Evolutionary conservation across 1,140 invertebrate species (phyloP).

Genomic region (Temnothorax longispinosus): DNA sequence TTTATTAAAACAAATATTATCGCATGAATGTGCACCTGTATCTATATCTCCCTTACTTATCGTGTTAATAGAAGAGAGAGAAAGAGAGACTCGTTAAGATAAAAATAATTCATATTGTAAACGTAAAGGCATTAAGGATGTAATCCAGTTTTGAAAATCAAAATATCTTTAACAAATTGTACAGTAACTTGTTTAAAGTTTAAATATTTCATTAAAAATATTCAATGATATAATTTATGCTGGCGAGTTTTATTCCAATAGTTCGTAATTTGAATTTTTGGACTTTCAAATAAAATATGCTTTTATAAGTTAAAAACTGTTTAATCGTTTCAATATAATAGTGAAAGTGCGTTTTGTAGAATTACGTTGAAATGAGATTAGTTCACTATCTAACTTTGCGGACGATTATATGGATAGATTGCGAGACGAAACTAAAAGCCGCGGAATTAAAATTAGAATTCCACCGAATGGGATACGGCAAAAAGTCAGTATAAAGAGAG

Average conservation of each 20-base stretch:
- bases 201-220: not conserved
- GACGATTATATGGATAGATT: constrained; percentile 53
- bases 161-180: not conserved
- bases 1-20: constrained; percentile 17
- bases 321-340: constrained; percentile 34
- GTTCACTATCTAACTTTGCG: constrained; percentile 48
- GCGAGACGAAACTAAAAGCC: constrained; percentile 36
- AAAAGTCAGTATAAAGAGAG: constrained; percentile 36
- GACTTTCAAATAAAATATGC: constrained; percentile 10
- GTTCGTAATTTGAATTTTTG: not conserved
- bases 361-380: constrained; percentile 50
- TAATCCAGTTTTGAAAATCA: not conserved
- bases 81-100: not conserved
- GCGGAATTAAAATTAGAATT: constrained; percentile 54
- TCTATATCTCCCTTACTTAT: not conserved
- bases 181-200: not conserved
- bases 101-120: not conserved
- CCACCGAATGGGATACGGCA: constrained; percentile 35
- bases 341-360: constrained; percentile 28
- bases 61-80: not conserved
- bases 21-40: not conserved
- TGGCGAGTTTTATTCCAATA: not conserved
- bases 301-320: not conserved
- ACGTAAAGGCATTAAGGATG: not conserved
- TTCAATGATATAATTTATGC: not conserved